Evolutionary conservation across 1,140 invertebrate species (phyloP).

Genomic region (Zaprionus taronus): DNA sequence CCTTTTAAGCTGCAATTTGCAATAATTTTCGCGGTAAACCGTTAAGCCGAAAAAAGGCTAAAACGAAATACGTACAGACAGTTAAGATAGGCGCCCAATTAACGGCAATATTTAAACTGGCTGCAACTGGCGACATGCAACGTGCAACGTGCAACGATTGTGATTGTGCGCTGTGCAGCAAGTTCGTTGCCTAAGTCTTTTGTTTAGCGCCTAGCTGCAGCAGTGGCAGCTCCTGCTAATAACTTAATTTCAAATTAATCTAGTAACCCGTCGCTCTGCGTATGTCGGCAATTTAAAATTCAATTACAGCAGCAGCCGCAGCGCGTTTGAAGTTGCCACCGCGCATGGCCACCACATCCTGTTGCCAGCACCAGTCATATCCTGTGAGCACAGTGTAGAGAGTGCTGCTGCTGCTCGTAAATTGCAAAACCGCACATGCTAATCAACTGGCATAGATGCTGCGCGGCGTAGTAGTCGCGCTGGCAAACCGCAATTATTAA

Average conservation of each 20-base stretch:
- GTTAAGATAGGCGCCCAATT: constrained; percentile 75
- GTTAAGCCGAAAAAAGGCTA: constrained; percentile 50
- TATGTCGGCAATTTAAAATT: constrained; percentile 71
- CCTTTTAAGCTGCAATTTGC: constrained; percentile 80
- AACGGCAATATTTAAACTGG: constrained; percentile 77
- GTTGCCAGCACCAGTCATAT: constrained; percentile 62
- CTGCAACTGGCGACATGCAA: constrained; percentile 41
- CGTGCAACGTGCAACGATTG: constrained; percentile 27
- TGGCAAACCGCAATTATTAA: constrained; percentile 77
- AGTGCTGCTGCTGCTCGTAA: constrained; percentile 35
- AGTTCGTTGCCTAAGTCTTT: constrained; percentile 58
- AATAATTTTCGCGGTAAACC: constrained; percentile 70
- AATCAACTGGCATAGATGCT: constrained; percentile 59
- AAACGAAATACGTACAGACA: constrained; percentile 36
- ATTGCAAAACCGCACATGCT: constrained; percentile 80
- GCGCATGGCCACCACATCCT: constrained; percentile 55
- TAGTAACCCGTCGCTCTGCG: constrained; percentile 36
- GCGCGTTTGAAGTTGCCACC: constrained; percentile 67
- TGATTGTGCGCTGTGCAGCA: constrained; percentile 2
- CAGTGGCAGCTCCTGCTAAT: constrained; percentile 54
- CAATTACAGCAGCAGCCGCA: constrained; percentile 56
- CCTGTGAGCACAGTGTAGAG: constrained; percentile 47
- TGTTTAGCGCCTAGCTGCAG: constrained; percentile 65
- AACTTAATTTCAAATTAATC: constrained; percentile 81
- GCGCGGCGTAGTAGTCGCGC: neutral